Base-by-base conservation (phyloP, 53 echinoderm and acorn worm species). In the Luidia sarsii region DNA sequence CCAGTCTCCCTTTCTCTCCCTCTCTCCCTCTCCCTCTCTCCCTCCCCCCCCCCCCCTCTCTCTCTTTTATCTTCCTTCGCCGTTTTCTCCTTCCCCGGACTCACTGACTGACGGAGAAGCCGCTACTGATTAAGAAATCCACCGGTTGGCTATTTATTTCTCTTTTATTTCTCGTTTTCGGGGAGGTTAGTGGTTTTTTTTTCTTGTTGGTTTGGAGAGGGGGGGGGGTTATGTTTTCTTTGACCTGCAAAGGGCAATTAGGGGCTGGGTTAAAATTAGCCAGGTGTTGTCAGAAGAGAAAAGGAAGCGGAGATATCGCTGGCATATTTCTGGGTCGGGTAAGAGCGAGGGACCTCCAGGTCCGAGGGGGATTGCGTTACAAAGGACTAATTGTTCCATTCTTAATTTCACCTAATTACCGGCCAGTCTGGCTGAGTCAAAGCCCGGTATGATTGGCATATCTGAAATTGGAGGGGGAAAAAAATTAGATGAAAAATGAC, bases 221-320 rank as follows among this genome's bases (percentile, higher is more conserved):
- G 65, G 9, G 32, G 65, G 32, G 18, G 33, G 41, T 39, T 16
- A 6, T n/a, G n/a, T 36, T 66, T 63, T 56, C 21, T 7, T 18
- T 39, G 41, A 41, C n/a, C 38, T 43, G 59, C 35, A 5, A 2
- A 41, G 57, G 39, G 39, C 45, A 57, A 75, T 75, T 75, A 75
- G 57, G 59, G 65, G 75, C 16, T 59, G 75, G 57, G 75, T 75
- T 75, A 75, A 60, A 75, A 75, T 75, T 75, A 75, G 46, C 39
- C 18, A 39, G 57, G 75, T 75, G 75, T 75, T 75, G 75, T 75
- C 57, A 75, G 75, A 75, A 39, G 14, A 21, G 75, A 9, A 15
- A 25, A 39, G 59, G 36, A 39, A 35, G 14, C 41, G n/a, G 57
- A 41, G 24, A 57, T 39, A 57, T 39, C 57, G 45, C 45, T 57